A percentile compares a stretch with the other conserved stretches of the same genome.
phyloP scores from a whole-genome alignment of 2,888 invertebrate genomes.

The Parelbella ahira region DNA sequence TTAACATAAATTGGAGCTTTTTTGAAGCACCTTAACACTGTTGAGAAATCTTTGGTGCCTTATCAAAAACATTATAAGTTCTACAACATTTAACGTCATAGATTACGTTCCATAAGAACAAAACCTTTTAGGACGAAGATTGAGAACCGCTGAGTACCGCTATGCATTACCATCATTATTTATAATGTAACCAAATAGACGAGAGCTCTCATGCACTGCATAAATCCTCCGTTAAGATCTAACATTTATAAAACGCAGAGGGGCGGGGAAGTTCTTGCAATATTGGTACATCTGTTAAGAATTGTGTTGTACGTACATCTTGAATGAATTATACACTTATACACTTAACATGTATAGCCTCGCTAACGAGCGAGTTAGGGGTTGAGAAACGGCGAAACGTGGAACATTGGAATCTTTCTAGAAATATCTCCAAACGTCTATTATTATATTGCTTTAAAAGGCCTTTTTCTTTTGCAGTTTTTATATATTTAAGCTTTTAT shows the following conservation, averaged over 20 bases:
- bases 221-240: conserved; percentile 13
- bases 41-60: too few species aligned
- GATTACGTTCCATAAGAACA: too few species aligned
- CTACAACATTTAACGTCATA: neutral
- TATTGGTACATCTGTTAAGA: conserved; percentile 47
- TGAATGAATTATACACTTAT: conserved; percentile 54
- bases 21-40: too few species aligned
- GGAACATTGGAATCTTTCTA: conserved; percentile 7
- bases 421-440: neutral
- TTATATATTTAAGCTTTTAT: too few species aligned
- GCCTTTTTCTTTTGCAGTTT: too few species aligned
- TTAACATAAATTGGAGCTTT: too few species aligned
- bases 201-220: conserved; percentile 34
- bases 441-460: too few species aligned
- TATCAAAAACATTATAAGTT: too few species aligned
- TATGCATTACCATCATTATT: conserved; percentile 58
- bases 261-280: conserved; percentile 35
- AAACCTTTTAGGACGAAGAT: neutral
- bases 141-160: conserved; percentile 23
- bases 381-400: conserved; percentile 11
- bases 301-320: conserved; percentile 58
- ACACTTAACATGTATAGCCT: conserved; percentile 44
- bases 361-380: conserved; percentile 32
- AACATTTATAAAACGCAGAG: conserved; percentile 7
- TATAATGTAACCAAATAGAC: conserved; percentile 49